Evolutionary conservation across 1,140 invertebrate genomes (phyloP).

Genomic region (Drosophila jambulina): DNA sequence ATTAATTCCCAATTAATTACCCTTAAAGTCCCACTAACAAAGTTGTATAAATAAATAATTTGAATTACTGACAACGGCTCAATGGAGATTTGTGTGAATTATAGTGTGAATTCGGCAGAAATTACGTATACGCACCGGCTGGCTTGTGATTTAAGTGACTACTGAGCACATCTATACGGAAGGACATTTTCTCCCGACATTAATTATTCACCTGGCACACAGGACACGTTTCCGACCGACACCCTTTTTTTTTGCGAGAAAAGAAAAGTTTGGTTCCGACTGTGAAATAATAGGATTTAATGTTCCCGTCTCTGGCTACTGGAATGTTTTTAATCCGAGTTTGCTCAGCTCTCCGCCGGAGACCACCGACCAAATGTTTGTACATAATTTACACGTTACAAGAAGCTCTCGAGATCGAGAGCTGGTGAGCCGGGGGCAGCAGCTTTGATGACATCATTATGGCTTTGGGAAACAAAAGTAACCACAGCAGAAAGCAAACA

Average conservation of each 20-base stretch:
- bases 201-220: slow-evolving; percentile 69
- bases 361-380: slow-evolving; percentile 62
- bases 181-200: slow-evolving; percentile 28
- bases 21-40: background rate
- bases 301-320: slow-evolving; percentile 32
- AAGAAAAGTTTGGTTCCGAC: slow-evolving; percentile 47
- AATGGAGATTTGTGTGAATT: slow-evolving; percentile 13
- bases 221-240: slow-evolving; percentile 50
- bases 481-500: slow-evolving; percentile 49
- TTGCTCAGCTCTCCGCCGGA: slow-evolving; percentile 47
- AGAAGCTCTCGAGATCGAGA: slow-evolving; percentile 51
- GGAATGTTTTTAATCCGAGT: slow-evolving; percentile 66
- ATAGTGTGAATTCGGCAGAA: slow-evolving; percentile 5
- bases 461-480: slow-evolving; percentile 78
- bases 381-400: slow-evolving; percentile 76
- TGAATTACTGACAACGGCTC: slow-evolving; percentile 1
- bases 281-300: slow-evolving; percentile 77
- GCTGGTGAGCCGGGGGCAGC: slow-evolving; percentile 6
- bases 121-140: slow-evolving; percentile 21
- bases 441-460: slow-evolving; percentile 80
- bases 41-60: slow-evolving; percentile 22
- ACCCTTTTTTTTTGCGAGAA: slow-evolving; percentile 28
- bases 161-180: background rate
- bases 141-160: slow-evolving; percentile 32
- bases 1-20: slow-evolving; percentile 5